Conservation (phyloP, 2,113 vertebrate species). For the Grammomys dolichurus region DNA sequence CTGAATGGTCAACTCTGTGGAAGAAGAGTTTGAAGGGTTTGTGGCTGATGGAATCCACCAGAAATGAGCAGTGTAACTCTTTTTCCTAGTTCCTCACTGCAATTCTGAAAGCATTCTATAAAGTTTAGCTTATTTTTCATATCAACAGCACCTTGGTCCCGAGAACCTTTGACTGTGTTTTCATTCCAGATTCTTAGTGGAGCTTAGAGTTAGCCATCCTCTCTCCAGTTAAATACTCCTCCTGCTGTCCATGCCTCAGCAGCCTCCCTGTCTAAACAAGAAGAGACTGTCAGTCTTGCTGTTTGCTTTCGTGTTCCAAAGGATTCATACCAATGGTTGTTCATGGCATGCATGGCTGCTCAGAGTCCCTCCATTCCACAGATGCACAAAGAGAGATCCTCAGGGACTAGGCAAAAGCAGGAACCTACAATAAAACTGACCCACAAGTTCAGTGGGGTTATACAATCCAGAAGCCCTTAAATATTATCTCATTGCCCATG, state of each 20-base stretch:
- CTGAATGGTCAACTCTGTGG: neutral
- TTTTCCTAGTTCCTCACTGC: accelerated
- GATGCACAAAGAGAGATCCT: neutral
- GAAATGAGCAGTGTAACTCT: neutral
- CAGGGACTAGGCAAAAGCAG: neutral
- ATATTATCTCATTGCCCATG: neutral
- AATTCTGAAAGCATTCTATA: neutral
- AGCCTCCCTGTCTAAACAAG: neutral
- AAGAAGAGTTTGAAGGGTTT: neutral
- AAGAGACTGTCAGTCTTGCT: too few species aligned
- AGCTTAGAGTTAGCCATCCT: neutral
- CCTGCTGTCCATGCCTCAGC: neutral
- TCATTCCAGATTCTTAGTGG: neutral
- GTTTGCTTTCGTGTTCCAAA: neutral
- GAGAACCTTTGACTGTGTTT: neutral
- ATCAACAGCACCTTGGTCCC: neutral
- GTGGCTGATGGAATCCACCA: neutral
- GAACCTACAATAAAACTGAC: accelerated
- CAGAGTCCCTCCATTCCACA: neutral
- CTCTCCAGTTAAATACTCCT: accelerated
- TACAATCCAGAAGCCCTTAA: neutral
- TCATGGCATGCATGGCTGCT: too few species aligned
- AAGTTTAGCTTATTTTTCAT: neutral
- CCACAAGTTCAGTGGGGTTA: neutral
- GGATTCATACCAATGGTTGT: neutral